Conservation (phyloP, 2,797 vertebrate species). For the Etheostoma nigrum region DNA sequence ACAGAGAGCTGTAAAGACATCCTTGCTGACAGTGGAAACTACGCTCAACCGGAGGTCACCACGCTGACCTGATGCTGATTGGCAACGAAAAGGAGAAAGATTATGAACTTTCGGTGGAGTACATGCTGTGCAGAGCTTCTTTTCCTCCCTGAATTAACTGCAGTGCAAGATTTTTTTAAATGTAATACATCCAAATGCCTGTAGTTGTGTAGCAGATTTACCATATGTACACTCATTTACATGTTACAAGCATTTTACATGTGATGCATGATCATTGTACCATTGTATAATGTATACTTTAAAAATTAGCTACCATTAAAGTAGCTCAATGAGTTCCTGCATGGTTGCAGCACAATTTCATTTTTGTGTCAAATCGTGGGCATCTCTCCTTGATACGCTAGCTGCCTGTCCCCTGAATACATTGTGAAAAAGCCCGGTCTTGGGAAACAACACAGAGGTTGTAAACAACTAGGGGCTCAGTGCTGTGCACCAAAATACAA, state of each 20-base stretch:
- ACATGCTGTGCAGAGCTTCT: slow-evolving; percentile 15
- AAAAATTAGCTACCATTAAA: slow-evolving; percentile 31
- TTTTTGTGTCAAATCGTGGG: too few relatives aligned
- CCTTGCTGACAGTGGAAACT: slow-evolving; percentile 77
- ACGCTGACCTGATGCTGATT: slow-evolving; percentile 79
- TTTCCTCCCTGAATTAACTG: slow-evolving; percentile 37
- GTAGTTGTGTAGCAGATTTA: slow-evolving; percentile 25
- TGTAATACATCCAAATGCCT: slow-evolving; percentile 27
- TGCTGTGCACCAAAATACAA: too few relatives aligned
- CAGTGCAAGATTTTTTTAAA: slow-evolving; percentile 21
- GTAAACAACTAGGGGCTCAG: too few relatives aligned
- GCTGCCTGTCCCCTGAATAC: too few relatives aligned
- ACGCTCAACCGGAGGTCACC: slow-evolving; percentile 83
- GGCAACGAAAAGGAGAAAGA: slow-evolving; percentile 39
- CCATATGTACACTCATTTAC: slow-evolving; percentile 38
- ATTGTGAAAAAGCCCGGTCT: too few relatives aligned
- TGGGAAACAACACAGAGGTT: too few relatives aligned
- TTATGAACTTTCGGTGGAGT: slow-evolving; percentile 16
- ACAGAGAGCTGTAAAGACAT: slow-evolving; percentile 85
- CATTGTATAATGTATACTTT: slow-evolving; percentile 50
- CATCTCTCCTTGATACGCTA: too few relatives aligned
- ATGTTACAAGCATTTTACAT: slow-evolving; percentile 73
- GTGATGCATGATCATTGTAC: slow-evolving; percentile 71
- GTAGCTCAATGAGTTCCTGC: too few relatives aligned
- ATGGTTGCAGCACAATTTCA: too few relatives aligned